Percentiles rank a stretch among this genome's conserved stretches.
Evolutionary conservation across 1,140 invertebrate genomes (phyloP).

Genomic region (Adoxophyes honmai): DNA sequence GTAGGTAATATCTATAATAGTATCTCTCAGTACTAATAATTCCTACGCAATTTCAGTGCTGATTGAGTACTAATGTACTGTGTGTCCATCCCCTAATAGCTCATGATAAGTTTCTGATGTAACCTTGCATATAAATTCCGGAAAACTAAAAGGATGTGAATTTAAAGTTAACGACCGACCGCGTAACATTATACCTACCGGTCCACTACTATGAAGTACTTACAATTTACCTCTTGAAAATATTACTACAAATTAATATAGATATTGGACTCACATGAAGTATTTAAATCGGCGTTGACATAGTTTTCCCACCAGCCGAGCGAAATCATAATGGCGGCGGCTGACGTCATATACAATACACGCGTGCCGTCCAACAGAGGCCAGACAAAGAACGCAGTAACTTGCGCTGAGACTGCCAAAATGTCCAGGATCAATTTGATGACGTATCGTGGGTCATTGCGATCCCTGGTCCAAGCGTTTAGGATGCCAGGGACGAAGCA

Average conservation of each 20-base stretch:
- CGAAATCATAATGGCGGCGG: slow-evolving; percentile 89
- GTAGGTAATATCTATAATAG: too few species aligned
- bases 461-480: slow-evolving; percentile 86
- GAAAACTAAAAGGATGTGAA: too few species aligned
- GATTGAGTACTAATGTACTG: too few species aligned
- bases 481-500: slow-evolving; percentile 87
- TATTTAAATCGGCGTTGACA: slow-evolving; percentile 74
- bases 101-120: too few species aligned
- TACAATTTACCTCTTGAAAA: too few species aligned
- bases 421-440: slow-evolving; percentile 88
- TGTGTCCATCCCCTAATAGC: too few species aligned
- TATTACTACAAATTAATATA: slow-evolving; percentile 21
- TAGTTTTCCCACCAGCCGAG: slow-evolving; percentile 98
- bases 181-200: too few species aligned
- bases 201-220: too few species aligned
- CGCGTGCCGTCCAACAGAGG: slow-evolving; percentile 84
- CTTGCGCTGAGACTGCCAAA: slow-evolving; percentile 88
- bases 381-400: slow-evolving; percentile 93
- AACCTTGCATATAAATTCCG: too few species aligned
- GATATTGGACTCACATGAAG: slow-evolving; percentile 40
- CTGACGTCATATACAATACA: slow-evolving; percentile 88
- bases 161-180: too few species aligned
- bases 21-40: too few species aligned
- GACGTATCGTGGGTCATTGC: slow-evolving; percentile 84
- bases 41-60: too few species aligned